phyloP scores from a whole-genome alignment of 2,888 invertebrate species.

The Thelaira solivaga region DNA sequence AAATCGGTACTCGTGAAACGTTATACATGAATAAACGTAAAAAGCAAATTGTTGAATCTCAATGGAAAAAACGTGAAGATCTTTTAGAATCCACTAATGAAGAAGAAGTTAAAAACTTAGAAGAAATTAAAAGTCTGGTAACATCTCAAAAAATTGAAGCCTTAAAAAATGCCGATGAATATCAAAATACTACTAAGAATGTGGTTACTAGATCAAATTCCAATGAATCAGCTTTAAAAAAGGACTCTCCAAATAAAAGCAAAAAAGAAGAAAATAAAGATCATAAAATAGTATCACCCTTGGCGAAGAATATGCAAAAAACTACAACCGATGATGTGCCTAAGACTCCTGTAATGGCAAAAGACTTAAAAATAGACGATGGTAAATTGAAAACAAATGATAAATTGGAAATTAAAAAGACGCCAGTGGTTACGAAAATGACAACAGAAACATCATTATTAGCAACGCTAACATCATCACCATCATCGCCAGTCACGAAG shows the following conservation, averaged over 20 bases:
- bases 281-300: constrained; percentile 38
- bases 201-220: constrained; percentile 56
- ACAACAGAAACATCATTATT: constrained; percentile 58
- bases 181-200: constrained; percentile 52
- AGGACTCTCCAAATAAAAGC: neutral
- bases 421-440: constrained; percentile 43
- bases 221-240: constrained; percentile 61
- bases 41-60: constrained; percentile 78
- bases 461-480: constrained; percentile 56
- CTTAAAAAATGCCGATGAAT: constrained; percentile 63
- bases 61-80: constrained; percentile 65
- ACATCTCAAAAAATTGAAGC: constrained; percentile 61
- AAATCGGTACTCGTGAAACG: constrained; percentile 83
- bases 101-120: constrained; percentile 60
- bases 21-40: constrained; percentile 80
- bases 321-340: neutral
- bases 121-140: constrained; percentile 62
- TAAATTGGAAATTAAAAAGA: constrained; percentile 52
- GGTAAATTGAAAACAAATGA: constrained; percentile 59
- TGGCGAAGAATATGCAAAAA: neutral
- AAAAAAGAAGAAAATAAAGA: constrained; percentile 44
- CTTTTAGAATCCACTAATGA: constrained; percentile 52
- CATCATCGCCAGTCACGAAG: constrained; percentile 59
- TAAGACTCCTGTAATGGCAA: constrained; percentile 1
- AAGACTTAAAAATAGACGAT: constrained; percentile 5